Evolutionary conservation across 1,140 invertebrate species (phyloP), one percentile per base, ranked within the genome.

Genomic region (Chironomus striatipennis): DNA sequence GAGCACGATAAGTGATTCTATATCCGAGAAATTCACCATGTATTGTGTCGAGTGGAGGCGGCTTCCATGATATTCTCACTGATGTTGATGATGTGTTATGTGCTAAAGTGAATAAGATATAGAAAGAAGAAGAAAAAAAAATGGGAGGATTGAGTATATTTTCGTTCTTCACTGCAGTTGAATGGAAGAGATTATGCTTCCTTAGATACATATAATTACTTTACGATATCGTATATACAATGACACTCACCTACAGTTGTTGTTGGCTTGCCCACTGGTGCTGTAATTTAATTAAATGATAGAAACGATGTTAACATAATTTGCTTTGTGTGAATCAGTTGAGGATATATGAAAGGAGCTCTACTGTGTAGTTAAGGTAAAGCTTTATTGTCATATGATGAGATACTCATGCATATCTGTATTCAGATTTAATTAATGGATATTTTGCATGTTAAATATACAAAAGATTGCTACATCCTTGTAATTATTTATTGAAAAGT

Each of bases 1-100:
- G 84, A 74, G 87, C 89, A 75, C 87, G 83, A 83, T 90, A 91
- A 64, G 88, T 86, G 74, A 92, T 88, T 76, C 88, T 85, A 81
- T 92, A 92, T 75, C 91, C 91, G 9, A 91, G 83, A 81, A 92
- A 92, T 82, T 92, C 90, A n/a, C 91, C 91, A 78, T 91, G 87
- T 78, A 92, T 89, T 73, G 89, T 90, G 78, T 88, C 86, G 47
- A 83, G 82, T 43, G 85, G 85, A 75, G 91, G 91, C 73, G 90
- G 86, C 77, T 87, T 86, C 90, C 90, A 92, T 75, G 88, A 86
- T 77, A 93, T 85, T 78, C 88, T 88, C 75, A 93, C 86, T 43
- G 89, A 87, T 42, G 87, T 89, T 74, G 89, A 85, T 74, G 89
- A 91, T 64, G 86, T 87, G 79, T 92, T 92, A 79, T 90, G 87